Evolutionary conservation across 1,140 invertebrate genomes (phyloP).

Genomic region (Matsumurasca onukii): DNA sequence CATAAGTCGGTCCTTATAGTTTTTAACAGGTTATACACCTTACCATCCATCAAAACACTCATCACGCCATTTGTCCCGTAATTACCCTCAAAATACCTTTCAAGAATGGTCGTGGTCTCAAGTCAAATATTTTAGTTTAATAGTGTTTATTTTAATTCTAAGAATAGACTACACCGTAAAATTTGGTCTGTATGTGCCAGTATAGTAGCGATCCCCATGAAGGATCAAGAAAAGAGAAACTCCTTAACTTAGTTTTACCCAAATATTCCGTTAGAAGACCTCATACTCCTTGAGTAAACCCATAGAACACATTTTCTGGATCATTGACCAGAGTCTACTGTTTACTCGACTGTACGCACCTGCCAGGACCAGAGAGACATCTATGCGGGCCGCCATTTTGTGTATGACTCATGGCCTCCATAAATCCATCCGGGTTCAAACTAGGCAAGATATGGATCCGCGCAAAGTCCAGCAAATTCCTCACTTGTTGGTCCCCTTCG

Average conservation of each 20-base stretch:
- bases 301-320: neutral
- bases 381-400: neutral
- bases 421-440: slow-evolving; percentile 91
- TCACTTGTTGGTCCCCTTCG: too few relatives aligned
- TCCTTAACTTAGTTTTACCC: neutral
- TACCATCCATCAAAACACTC: too few relatives aligned
- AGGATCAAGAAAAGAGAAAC: neutral
- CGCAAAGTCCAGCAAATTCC: too few relatives aligned
- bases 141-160: too few relatives aligned
- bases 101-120: too few relatives aligned
- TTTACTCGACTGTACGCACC: neutral
- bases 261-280: neutral
- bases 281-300: neutral
- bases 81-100: too few relatives aligned
- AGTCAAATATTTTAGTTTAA: too few relatives aligned
- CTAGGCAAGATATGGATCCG: slow-evolving; percentile 90
- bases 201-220: neutral
- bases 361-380: neutral
- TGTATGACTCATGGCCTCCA: slow-evolving; percentile 57
- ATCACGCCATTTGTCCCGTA: too few relatives aligned
- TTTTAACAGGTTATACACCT: too few relatives aligned
- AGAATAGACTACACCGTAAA: neutral
- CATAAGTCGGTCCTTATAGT: too few relatives aligned
- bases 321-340: neutral
- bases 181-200: neutral